Percentiles rank a stretch among this genome's conserved stretches.
Conservation (phyloP, 1,140 invertebrate genomes). For the Drosophila pseudoobscura region DNA sequence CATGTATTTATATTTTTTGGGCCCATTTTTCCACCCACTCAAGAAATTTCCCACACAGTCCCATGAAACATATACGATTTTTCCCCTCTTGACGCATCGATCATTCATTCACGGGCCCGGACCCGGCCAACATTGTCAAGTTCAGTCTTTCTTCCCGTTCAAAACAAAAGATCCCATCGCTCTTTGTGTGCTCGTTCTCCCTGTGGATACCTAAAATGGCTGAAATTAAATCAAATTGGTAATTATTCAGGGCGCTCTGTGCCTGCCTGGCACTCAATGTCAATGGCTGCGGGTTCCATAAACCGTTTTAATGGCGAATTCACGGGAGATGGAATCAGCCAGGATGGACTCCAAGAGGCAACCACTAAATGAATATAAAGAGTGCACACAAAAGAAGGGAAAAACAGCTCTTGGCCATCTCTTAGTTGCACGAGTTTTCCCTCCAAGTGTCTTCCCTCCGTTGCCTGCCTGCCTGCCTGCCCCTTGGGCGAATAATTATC, state of each 20-base stretch:
- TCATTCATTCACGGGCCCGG: constrained; percentile 27
- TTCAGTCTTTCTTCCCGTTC: constrained; percentile 28
- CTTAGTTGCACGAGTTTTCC: background rate
- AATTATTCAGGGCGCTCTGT: constrained; percentile 45
- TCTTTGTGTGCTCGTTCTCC: background rate
- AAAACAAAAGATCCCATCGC: constrained; percentile 39
- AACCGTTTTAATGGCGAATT: constrained; percentile 25
- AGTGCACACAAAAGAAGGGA: background rate
- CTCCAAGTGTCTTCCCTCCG: background rate
- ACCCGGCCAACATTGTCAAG: constrained; percentile 34
- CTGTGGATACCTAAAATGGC: constrained; percentile 32
- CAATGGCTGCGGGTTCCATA: constrained; percentile 41
- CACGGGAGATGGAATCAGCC: background rate
- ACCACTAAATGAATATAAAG: constrained; percentile 1
- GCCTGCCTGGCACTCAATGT: constrained; percentile 39
- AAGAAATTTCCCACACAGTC: constrained; percentile 6
- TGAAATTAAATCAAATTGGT: constrained; percentile 52
- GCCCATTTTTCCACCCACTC: constrained; percentile 4
- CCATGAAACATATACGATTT: background rate
- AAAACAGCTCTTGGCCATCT: constrained; percentile 21
- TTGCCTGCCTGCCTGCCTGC: background rate
- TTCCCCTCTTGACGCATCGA: constrained; percentile 12
- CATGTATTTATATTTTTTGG: background rate
- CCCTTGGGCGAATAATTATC: constrained; percentile 53
- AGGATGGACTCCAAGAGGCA: background rate